These are phyloP conservation scores for Vicugna pacos DNA, from an alignment of 2,113 vertebrate species.

Conservation along the genomic window DNA sequence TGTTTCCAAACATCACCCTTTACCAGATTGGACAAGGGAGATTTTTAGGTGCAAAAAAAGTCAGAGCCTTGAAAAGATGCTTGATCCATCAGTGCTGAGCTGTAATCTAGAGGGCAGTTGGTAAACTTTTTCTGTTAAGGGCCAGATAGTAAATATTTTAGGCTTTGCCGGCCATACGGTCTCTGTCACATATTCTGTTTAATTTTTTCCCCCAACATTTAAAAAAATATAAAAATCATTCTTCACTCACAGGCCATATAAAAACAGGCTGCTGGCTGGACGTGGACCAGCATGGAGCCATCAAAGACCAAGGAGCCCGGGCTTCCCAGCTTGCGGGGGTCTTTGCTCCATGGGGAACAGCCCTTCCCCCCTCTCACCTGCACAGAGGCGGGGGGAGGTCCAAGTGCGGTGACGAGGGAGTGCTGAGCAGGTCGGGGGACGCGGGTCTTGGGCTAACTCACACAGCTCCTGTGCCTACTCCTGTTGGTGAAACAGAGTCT, in stretches of 20 bases:
- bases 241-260: background rate
- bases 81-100: background rate
- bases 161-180: background rate
- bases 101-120: no score
- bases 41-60: background rate
- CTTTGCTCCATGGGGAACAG: background rate
- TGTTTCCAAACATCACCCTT: background rate
- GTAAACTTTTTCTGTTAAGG: background rate
- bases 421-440: background rate
- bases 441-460: background rate
- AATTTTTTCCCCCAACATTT: background rate
- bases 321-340: accelerated
- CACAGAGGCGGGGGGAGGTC: background rate
- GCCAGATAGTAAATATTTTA: background rate
- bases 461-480: background rate
- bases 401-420: accelerated
- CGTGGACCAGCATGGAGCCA: background rate
- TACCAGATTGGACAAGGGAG: background rate
- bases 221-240: background rate
- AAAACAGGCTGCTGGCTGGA: no score
- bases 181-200: background rate
- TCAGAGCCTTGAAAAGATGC: background rate
- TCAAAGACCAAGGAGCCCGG: accelerated
- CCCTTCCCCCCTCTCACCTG: background rate
- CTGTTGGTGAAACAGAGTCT: background rate